Evolutionary conservation across 2,113 vertebrate species (phyloP), one percentile per base, ranked within the genome.

Genomic region (Apeltes quadracus): DNA sequence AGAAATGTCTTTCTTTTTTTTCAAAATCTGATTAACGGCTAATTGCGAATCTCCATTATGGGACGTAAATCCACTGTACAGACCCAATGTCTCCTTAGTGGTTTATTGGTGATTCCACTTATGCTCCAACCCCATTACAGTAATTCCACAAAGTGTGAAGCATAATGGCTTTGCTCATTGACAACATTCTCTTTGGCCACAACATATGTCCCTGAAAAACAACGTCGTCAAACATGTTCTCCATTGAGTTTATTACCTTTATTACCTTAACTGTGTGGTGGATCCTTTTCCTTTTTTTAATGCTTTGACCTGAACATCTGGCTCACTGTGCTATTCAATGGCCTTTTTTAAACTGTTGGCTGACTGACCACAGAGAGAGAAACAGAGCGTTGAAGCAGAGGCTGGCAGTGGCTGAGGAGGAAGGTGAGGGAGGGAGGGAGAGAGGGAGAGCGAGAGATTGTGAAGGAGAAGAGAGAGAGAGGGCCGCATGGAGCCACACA

Each of bases 1-100:
- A 50, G 57, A 54, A 12, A 55, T 25, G 22, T 7, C 13, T 55
- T 38, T 7, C 14, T 36, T 46, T 13, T 43, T 61, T 55, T 23
- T 34, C 32, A 34, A 27, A 27, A 78, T n/a, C 32, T 69, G 63
- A 73, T 74, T 65, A 63, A 48, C 56, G 34, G 66, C 44, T 75
- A 73, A 81, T 58, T 75, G 83, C 34, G 12, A 32, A 11, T 55
- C 41, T 43, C 74, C 68, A 70, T 69, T 70, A 18, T 54, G 53
- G 54, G 63, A 84, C 76, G 66, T 69, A 71, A 55, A 78, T 72
- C 57, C 41, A 32, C 73, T 43, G 61, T 38, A 4, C 65, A 57
- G 76, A 62, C n/a, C 22, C 16, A 32, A 57, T 55, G 2, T 62
- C 20, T 64, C 43, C 41, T 69, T 23, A 34, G 50, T 57, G 13